These are phyloP conservation scores for Drosophila pullipes DNA, from an alignment of 2,888 invertebrate genomes.

Conservation along the genomic window DNA sequence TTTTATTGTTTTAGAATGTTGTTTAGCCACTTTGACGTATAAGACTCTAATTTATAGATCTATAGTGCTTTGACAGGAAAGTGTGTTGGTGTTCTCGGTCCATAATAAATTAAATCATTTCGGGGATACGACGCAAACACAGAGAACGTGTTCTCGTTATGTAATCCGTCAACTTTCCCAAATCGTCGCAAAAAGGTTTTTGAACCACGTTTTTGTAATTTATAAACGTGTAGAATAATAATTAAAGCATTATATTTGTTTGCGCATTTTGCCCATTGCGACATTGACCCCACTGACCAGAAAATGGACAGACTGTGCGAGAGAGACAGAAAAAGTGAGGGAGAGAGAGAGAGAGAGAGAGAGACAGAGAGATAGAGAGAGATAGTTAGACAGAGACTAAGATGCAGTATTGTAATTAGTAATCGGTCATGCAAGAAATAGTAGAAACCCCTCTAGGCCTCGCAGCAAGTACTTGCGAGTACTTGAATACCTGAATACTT, in stretches of 20 bases:
- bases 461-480: conserved; percentile 20
- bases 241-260: conserved; percentile 19
- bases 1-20: conserved; percentile 81
- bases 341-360: conserved; percentile 5
- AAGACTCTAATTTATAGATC: conserved; percentile 61
- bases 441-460: conserved; percentile 53
- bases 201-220: conserved; percentile 46
- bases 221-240: conserved; percentile 23
- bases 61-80: conserved; percentile 31
- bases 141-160: conserved; percentile 48
- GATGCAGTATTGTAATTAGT: conserved; percentile 77
- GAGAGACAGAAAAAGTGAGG: conserved; percentile 7
- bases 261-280: conserved; percentile 59
- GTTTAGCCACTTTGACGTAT: conserved; percentile 69
- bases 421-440: conserved; percentile 83
- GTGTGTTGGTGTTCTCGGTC: conserved; percentile 59
- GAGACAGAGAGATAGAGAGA: conserved; percentile 6
- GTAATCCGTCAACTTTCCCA: conserved; percentile 43
- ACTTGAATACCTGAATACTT: conserved; percentile 10
- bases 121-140: conserved; percentile 1
- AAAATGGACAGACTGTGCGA: background rate
- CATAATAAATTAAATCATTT: conserved; percentile 60
- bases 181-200: conserved; percentile 25
- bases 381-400: background rate
- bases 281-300: conserved; percentile 76